Evolutionary conservation across 1,140 invertebrate genomes (phyloP), one percentile per base, ranked within the genome.

Genomic region (Drosophila hydei): DNA sequence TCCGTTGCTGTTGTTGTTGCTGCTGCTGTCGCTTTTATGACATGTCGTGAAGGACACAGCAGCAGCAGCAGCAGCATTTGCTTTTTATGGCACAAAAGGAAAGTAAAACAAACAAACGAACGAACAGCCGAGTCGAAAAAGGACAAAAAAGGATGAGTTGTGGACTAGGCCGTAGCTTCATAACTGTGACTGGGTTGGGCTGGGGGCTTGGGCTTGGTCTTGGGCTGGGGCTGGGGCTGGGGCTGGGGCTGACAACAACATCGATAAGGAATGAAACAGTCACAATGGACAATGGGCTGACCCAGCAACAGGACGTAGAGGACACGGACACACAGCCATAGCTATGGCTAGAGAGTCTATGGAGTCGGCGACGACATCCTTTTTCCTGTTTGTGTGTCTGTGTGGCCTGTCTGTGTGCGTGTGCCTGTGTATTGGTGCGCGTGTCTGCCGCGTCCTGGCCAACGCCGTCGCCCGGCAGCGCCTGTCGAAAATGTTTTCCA

Each of bases 401-500:
- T 51, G 18, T 63, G 40, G 25, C 50, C 23, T 72, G 25, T 50
- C n/a, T 47, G 61, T 71, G 43, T 61, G 63, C 68, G 73, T 80
- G 58, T 71, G 69, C 62, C 62, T 64, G 48, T 51, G 43, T 89
- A 77, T 88, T 89, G 72, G 83, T 88, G 84, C 83, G 84, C 83
- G 83, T 88, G 83, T 88, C 83, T 88, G 83, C 83, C 77, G 30
- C 70, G 76, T 79, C 64, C 80, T 68, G 67, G 51, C 8, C 19
- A 33, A 25, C 47, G 40, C 51, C 30, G 56, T 21, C 63, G 67
- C 47, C 51, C 47, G 58, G 48, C 55, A 21, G 60, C 52, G 75
- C 61, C 83, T 87, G 83, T 87, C 83, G 84, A 89, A 88, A 88
- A 88, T 89, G 83, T 88, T 88, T 88, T 88, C 83, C 84, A 88